These are phyloP conservation scores for Drosophila paranaensis DNA, from an alignment of 2,888 invertebrate genomes.

Conservation along the genomic window DNA sequence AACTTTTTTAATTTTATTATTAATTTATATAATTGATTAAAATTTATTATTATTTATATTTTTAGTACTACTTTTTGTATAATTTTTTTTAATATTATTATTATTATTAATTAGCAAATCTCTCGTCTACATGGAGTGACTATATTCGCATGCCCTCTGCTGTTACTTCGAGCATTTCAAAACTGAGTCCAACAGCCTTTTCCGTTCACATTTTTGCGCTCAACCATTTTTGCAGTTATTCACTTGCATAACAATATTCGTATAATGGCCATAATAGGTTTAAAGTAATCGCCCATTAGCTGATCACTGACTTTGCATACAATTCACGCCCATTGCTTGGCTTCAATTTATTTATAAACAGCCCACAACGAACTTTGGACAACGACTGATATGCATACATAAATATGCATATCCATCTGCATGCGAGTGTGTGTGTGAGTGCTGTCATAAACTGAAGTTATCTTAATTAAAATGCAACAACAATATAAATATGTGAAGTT, in stretches of 20 bases:
- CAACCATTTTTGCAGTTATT: conserved; percentile 7
- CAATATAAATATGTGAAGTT: conserved; percentile 36
- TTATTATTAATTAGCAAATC: not conserved
- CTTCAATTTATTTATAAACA: conserved; percentile 54
- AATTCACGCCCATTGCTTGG: conserved; percentile 33
- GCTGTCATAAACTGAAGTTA: conserved; percentile 67
- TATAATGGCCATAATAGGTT: conserved; percentile 18
- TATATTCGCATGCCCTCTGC: not conserved
- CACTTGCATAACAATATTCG: conserved; percentile 1
- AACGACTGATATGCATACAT: conserved; percentile 54
- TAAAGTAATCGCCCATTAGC: conserved; percentile 28
- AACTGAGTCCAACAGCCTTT: not conserved
- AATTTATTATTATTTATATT: not conserved
- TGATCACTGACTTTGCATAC: conserved; percentile 28
- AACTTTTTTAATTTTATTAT: not conserved
- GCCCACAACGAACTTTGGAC: conserved; percentile 50
- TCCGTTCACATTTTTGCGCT: not conserved
- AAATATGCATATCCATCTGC: conserved; percentile 40
- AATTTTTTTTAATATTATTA: not conserved
- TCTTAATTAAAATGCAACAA: conserved; percentile 72
- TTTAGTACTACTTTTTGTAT: no score
- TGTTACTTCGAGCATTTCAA: not conserved
- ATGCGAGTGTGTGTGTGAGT: not conserved
- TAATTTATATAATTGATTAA: no score
- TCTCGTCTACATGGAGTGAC: not conserved